Evolutionary conservation across 1,140 invertebrate genomes (phyloP).

Genomic region (Semibalanus balanoides): DNA sequence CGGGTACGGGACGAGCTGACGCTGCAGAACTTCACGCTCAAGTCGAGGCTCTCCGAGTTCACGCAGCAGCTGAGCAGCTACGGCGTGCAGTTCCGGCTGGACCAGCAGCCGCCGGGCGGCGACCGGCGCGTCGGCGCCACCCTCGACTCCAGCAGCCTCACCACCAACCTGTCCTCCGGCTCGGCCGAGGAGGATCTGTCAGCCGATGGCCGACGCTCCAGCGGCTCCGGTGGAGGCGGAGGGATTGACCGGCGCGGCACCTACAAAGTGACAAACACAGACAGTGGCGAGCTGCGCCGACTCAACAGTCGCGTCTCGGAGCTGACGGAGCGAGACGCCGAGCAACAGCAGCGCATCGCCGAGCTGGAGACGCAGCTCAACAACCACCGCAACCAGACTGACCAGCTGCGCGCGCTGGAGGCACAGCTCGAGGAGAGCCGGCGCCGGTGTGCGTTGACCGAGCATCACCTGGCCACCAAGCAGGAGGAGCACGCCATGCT

Average conservation of each 20-base stretch:
- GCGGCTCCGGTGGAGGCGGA: too few species aligned
- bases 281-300: slow-evolving; percentile 16
- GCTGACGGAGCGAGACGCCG: slow-evolving; percentile 18
- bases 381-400: slow-evolving; percentile 16
- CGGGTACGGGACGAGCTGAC: slow-evolving; percentile 28
- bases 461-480: slow-evolving; percentile 20
- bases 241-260: background rate
- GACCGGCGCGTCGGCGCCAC: background rate
- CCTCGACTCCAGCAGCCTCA: background rate
- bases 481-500: slow-evolving; percentile 25
- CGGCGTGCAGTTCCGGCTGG: background rate
- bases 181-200: background rate
- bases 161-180: background rate
- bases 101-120: background rate
- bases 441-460: slow-evolving; percentile 20
- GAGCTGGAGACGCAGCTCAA: slow-evolving; percentile 22
- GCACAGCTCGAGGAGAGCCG: slow-evolving; percentile 20
- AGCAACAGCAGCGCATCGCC: slow-evolving; percentile 20
- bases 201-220: too few species aligned
- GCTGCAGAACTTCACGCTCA: slow-evolving; percentile 27
- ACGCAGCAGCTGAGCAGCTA: background rate
- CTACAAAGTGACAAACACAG: slow-evolving; percentile 15
- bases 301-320: slow-evolving; percentile 4
- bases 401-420: slow-evolving; percentile 21
- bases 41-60: slow-evolving; percentile 25